Evolutionary conservation across 2,888 invertebrate species (phyloP).

Genomic region (Pheosia tremula): DNA sequence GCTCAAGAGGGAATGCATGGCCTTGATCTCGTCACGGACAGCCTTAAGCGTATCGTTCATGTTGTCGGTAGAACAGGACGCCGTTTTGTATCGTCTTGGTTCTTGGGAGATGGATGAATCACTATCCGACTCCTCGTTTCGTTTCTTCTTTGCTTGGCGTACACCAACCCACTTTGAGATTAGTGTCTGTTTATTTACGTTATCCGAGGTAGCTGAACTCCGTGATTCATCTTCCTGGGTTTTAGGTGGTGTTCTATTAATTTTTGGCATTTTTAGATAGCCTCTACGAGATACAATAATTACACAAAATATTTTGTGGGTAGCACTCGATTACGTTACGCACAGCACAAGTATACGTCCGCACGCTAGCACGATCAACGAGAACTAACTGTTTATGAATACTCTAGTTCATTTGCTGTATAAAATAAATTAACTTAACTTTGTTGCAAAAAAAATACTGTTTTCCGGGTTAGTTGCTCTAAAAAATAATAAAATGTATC

Average conservation of each 20-base stretch:
- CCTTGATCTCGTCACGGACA: background rate
- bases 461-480: too few species aligned
- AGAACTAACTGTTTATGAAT: too few species aligned
- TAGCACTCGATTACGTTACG: background rate
- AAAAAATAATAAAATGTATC: too few species aligned
- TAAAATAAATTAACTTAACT: too few species aligned
- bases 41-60: background rate
- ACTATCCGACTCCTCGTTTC: background rate
- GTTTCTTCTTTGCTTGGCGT: background rate
- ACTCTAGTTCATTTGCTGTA: too few species aligned
- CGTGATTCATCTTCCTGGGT: background rate
- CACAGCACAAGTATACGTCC: background rate
- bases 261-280: background rate
- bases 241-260: background rate
- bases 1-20: background rate
- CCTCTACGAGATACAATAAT: too few species aligned
- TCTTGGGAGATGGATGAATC: slow-evolving; percentile 2
- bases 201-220: background rate
- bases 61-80: background rate
- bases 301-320: background rate
- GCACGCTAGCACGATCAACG: background rate
- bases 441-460: too few species aligned
- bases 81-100: background rate
- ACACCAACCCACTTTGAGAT: background rate
- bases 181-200: background rate